Evolutionary conservation across 2,113 vertebrate genomes (phyloP), one percentile per base, ranked within the genome.

Genomic region (Poecilia latipinna): DNA sequence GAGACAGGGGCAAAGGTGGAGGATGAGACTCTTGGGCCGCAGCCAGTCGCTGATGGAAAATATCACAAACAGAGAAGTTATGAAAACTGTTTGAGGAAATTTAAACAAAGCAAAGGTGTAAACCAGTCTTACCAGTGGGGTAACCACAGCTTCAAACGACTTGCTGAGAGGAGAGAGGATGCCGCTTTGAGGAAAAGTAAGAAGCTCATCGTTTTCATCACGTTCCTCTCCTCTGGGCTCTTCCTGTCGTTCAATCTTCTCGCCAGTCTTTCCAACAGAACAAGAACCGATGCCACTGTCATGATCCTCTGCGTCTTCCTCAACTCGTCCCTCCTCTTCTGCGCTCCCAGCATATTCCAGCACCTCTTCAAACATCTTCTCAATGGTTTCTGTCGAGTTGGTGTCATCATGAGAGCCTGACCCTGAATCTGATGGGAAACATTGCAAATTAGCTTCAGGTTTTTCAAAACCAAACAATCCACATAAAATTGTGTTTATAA

Each of bases 101-200:
- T 24, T 57, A 57, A n/a, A 57, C 51, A 57, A 57, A 22, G 4
- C 32, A 54, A 29, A 51, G 44, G 5, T 7, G 13, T 19, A 19
- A 48, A 48, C 44, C 13, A 19, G 2, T 0, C 92, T 89, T 75
- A 96, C 95, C 89, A 96, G 64, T 8, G 94, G 95, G 1, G 93
- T 95, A 67, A 95, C 92, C 35, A 87, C 91, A 31, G 93, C 92
- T 78, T 95, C 94, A 3, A 95, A 88, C 8, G 92, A 94, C 84
- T 94, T 94, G 83, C 94, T 93, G 77, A 95, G 93, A 17, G 95
- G 95, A 77, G 95, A 95, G 0, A 96, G 92, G 64, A 95, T 84
- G 28, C 90, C 91, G 12, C 86, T 78, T 3, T 91, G 80, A 24
- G 94, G 94, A 26, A 94, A 91, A 7, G 77, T 91, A 28, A 94